These are phyloP conservation scores for Nettapus auritus DNA, from an alignment of 2,113 vertebrate genomes.

Conservation along the genomic window DNA sequence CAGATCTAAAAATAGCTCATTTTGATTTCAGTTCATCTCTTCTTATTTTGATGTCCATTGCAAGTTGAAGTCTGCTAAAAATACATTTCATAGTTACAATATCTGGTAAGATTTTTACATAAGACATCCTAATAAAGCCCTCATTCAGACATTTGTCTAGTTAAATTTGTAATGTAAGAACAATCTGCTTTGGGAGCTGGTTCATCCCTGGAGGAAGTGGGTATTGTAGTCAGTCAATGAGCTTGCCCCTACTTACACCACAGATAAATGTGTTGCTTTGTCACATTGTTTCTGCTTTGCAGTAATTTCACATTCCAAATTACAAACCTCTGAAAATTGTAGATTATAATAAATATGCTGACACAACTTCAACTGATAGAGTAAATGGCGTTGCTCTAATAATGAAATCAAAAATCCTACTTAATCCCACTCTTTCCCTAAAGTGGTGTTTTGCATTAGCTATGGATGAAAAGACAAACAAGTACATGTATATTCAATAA, in stretches of 20 bases:
- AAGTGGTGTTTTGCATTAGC: constrained; percentile 73
- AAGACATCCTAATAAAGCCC: constrained; percentile 1
- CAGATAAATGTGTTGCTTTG: constrained; percentile 51
- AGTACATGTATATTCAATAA: constrained; percentile 74
- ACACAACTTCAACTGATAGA: constrained; percentile 30
- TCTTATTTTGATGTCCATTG: background rate
- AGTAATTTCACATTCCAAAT: constrained; percentile 58
- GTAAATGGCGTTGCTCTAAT: constrained; percentile 63
- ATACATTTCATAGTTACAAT: background rate
- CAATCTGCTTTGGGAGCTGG: constrained; percentile 15
- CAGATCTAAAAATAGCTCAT: background rate
- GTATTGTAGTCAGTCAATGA: constrained; percentile 46
- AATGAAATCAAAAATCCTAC: constrained; percentile 72
- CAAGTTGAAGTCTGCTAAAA: background rate
- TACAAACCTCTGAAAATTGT: constrained; percentile 60
- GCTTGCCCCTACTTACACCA: constrained; percentile 51
- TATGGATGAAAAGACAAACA: constrained; percentile 75
- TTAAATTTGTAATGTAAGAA: constrained; percentile 23
- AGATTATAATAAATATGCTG: constrained; percentile 65
- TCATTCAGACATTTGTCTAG: background rate
- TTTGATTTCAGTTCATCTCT: background rate
- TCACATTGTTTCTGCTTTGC: background rate
- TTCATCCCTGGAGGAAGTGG: constrained; percentile 41
- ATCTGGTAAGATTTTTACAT: background rate
- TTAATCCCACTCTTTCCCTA: constrained; percentile 63